These are phyloP conservation scores for Psix sp. DNA, from an alignment of 1,140 invertebrate species.

Conservation along the genomic window DNA sequence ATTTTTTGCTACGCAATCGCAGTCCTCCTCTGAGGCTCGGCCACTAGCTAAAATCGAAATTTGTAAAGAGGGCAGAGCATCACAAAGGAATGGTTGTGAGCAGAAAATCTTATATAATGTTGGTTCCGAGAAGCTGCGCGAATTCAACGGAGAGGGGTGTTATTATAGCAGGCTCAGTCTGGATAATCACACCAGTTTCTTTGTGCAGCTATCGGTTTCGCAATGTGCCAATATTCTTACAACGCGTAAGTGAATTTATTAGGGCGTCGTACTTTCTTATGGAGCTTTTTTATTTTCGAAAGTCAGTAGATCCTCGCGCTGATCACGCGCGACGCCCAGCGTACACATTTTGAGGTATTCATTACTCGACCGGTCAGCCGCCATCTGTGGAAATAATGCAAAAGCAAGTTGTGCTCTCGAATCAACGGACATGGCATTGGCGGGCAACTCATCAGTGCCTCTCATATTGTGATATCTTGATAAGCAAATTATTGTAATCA, in stretches of 20 bases:
- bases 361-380: constrained; percentile 39
- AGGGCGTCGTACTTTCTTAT: constrained; percentile 42
- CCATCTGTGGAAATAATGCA: constrained; percentile 54
- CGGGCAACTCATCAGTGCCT: constrained; percentile 1
- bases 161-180: constrained; percentile 14
- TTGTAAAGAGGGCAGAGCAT: constrained; percentile 4
- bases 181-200: constrained; percentile 34
- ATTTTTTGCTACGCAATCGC: constrained; percentile 14
- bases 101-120: constrained; percentile 44
- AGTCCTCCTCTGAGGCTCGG: no score
- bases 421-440: constrained; percentile 31
- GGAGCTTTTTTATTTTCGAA: constrained; percentile 55
- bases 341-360: constrained; percentile 47
- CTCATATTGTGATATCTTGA: constrained; percentile 44
- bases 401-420: constrained; percentile 42
- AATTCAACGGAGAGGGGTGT: constrained; percentile 14
- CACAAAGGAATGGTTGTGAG: constrained; percentile 7
- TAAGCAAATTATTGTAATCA: constrained; percentile 61
- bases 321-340: constrained; percentile 17
- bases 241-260: constrained; percentile 45
- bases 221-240: constrained; percentile 37
- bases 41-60: constrained; percentile 22
- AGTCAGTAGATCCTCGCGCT: constrained; percentile 45
- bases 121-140: constrained; percentile 21
- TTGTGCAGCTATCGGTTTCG: constrained; percentile 26